Conservation (phyloP, 2,113 vertebrate species). For the Chitala chitala region DNA sequence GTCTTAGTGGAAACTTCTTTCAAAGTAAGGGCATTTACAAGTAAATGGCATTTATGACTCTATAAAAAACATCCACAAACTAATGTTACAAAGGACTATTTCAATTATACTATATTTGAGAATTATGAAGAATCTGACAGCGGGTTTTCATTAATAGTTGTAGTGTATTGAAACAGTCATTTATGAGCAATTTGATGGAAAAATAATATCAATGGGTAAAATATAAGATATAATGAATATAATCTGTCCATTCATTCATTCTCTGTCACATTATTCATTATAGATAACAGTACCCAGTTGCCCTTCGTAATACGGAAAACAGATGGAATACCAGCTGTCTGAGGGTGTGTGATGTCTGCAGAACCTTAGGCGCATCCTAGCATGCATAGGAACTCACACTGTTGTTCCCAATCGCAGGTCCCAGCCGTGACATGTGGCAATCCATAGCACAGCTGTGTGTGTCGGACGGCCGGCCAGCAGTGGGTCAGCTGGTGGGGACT, state of each 20-base stretch:
- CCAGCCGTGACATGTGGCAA: slow-evolving; percentile 19
- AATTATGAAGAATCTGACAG: too few relatives aligned
- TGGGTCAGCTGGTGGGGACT: slow-evolving; percentile 5
- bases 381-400: background rate
- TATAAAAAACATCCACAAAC: background rate
- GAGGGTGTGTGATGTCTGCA: background rate
- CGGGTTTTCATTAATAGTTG: too few relatives aligned
- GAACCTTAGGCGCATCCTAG: background rate
- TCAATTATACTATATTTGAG: too few relatives aligned
- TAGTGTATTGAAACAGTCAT: too few relatives aligned
- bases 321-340: background rate
- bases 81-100: too few relatives aligned
- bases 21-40: slow-evolving; percentile 7
- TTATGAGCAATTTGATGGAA: too few relatives aligned
- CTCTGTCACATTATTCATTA: too few relatives aligned
- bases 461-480: slow-evolving; percentile 26
- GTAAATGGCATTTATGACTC: background rate
- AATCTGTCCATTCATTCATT: too few relatives aligned
- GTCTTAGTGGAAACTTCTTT: slow-evolving; percentile 1
- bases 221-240: too few relatives aligned
- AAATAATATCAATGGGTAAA: too few relatives aligned
- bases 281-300: too few relatives aligned
- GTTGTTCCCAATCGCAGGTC: slow-evolving; percentile 10
- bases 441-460: slow-evolving; percentile 21
- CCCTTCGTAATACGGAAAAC: too few relatives aligned